Base-by-base conservation (phyloP, 2,888 invertebrate species). In the Xestoiulus laeticollis region DNA sequence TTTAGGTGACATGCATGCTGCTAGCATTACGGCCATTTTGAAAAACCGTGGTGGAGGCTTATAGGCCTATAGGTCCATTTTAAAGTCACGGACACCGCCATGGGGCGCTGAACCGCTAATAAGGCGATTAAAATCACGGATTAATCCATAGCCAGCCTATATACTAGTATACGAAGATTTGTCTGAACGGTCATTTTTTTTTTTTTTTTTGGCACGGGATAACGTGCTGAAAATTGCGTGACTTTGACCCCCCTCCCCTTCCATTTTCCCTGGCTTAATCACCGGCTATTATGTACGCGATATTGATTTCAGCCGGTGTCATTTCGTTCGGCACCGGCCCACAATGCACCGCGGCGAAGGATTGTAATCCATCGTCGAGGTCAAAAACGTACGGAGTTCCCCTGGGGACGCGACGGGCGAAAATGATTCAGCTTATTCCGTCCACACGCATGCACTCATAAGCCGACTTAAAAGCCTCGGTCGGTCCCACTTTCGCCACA, bases 301-400 rank as follows among this genome's bases (percentile, higher is more conserved):
- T 59, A 59, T 59, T 59, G 59, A 59, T 59, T 59, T 59, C 59
- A 59, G n/a, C 59, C 59, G 59, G 59, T 59, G 59, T 19, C 59
- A 59, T 59, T 59, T 59, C 59, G 59, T n/a, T 59, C 59, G 3
- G 48, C 48, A 14, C 48, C 10, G 59, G 59, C 59, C 59, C 59
- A 59, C 59, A 59, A 59, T 59, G 59, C 59, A 59, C 19, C 59
- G 59, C 59, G 59, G n/a, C 59, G n/a, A 59, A n/a, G 59, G 59
- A 59, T 59, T 59, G 59, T 59, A 59, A 59, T 59, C 59, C 59
- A 59, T 59, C 59, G 48, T 16, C 48, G 48, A 48, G 48, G 48
- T 48, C 48, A 48, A 48, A 48, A 48, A 48, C 48, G 59, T 59
- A 59, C 59, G 59, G 59, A 59, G 59, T 19, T 59, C 59, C 59